Percentiles rank a stretch among this genome's conserved stretches.
Evolutionary conservation across 2,888 invertebrate genomes (phyloP).

Genomic region (Melanargia galathea): DNA sequence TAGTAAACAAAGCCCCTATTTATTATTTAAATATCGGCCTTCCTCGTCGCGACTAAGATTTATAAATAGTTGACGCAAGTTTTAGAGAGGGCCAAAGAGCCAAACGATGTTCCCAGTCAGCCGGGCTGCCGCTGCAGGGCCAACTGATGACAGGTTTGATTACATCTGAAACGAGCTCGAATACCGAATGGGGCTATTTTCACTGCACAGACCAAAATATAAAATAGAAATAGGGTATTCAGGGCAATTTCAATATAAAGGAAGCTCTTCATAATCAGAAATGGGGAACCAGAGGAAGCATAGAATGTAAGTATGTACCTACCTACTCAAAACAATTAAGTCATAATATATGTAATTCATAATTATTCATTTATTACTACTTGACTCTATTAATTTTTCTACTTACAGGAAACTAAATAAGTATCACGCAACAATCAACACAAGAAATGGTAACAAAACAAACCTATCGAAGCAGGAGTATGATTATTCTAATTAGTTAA

Average conservation of each 20-base stretch:
- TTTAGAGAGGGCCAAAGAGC: not conserved
- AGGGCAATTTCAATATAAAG: too few relatives aligned
- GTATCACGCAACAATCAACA: not conserved
- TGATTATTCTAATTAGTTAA: constrained; percentile 1
- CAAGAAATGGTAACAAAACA: not conserved
- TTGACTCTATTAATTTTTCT: too few relatives aligned
- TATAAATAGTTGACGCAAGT: not conserved
- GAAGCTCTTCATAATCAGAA: too few relatives aligned
- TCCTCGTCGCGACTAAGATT: not conserved
- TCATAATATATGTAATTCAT: too few relatives aligned
- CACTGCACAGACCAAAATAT: not conserved
- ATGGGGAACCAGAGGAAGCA: too few relatives aligned
- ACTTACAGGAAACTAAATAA: too few relatives aligned
- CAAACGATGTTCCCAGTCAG: not conserved
- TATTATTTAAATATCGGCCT: not conserved
- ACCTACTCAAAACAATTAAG: too few relatives aligned
- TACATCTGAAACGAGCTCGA: not conserved
- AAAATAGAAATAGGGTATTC: too few relatives aligned
- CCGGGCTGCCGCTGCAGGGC: not conserved
- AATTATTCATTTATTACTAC: too few relatives aligned
- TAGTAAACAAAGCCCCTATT: not conserved
- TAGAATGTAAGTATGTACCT: too few relatives aligned
- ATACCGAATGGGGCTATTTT: not conserved
- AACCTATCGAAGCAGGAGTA: not conserved
- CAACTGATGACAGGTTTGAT: not conserved